A percentile compares a stretch with the other conserved stretches of the same genome.
These are phyloP conservation scores for Tetragonula carbonaria DNA, from an alignment of 2,888 invertebrate species.

Conservation along the genomic window DNA sequence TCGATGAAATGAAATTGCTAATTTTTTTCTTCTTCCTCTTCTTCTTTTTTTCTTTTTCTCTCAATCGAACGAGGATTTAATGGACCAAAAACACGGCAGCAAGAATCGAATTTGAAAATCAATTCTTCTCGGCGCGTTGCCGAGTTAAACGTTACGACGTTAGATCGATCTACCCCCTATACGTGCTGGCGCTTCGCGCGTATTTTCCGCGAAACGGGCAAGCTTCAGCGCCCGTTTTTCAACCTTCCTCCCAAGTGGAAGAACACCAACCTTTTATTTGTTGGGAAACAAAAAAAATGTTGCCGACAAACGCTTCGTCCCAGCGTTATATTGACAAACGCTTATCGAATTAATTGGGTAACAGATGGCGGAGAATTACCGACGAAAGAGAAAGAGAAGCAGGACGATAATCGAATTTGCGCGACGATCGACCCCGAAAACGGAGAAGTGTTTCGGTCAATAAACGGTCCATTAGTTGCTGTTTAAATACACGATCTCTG, in stretches of 20 bases:
- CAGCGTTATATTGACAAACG: slow-evolving; percentile 1
- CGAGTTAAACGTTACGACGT: neutral
- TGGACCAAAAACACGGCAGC: neutral
- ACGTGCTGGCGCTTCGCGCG: neutral
- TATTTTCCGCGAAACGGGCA: neutral
- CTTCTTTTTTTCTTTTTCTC: too few species aligned
- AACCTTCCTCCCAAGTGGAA: too few species aligned
- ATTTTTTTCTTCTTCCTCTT: neutral
- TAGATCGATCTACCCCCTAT: neutral
- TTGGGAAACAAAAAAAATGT: neutral
- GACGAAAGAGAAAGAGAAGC: slow-evolving; percentile 53
- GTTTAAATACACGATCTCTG: slow-evolving; percentile 67
- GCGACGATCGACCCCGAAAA: slow-evolving; percentile 49
- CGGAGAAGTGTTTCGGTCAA: slow-evolving; percentile 67
- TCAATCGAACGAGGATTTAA: neutral
- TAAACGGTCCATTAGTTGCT: slow-evolving; percentile 69
- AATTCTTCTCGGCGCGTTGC: too few species aligned
- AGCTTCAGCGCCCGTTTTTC: too few species aligned
- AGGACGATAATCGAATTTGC: slow-evolving; percentile 66
- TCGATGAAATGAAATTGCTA: neutral
- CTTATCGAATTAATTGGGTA: slow-evolving; percentile 29
- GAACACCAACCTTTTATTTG: neutral
- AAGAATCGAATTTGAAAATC: neutral
- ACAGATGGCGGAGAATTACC: slow-evolving; percentile 49
- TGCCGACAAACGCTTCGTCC: neutral